A percentile compares a stretch with the other conserved stretches of the same genome.
Evolutionary conservation across 2,888 invertebrate genomes (phyloP).

Genomic region (Andrena chrysosceles): DNA sequence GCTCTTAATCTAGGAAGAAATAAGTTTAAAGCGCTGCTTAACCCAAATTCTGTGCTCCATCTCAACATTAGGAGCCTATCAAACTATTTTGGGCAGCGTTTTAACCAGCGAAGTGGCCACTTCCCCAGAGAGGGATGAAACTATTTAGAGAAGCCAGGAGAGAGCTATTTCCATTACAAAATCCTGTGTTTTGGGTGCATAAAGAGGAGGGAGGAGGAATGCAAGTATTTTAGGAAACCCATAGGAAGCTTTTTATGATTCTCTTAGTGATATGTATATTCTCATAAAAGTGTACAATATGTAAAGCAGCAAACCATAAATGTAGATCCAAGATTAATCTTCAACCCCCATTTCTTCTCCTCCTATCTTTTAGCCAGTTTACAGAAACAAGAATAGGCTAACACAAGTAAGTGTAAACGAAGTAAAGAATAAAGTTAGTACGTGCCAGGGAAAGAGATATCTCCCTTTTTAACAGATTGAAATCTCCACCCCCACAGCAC

Average conservation of each 20-base stretch:
- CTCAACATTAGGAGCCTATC: background rate
- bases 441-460: no score
- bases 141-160: background rate
- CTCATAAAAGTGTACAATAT: background rate
- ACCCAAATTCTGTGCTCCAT: background rate
- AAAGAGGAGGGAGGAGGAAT: background rate
- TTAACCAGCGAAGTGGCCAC: background rate
- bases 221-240: slow-evolving; percentile 3
- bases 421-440: no score
- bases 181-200: slow-evolving; percentile 2
- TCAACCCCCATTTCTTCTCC: background rate
- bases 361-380: no score
- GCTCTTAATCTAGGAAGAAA: slow-evolving; percentile 2
- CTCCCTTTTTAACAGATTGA: no score
- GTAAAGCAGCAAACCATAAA: background rate
- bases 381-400: no score
- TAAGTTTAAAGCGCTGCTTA: background rate
- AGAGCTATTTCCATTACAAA: slow-evolving; percentile 4
- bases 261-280: background rate
- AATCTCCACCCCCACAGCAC: no score
- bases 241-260: background rate
- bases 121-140: background rate
- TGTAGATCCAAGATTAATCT: background rate
- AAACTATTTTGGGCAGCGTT: slow-evolving; percentile 4
- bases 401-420: no score